Evolutionary conservation across 2,113 vertebrate genomes (phyloP), one percentile per base, ranked within the genome.

Genomic region (Calidris pygmaea): DNA sequence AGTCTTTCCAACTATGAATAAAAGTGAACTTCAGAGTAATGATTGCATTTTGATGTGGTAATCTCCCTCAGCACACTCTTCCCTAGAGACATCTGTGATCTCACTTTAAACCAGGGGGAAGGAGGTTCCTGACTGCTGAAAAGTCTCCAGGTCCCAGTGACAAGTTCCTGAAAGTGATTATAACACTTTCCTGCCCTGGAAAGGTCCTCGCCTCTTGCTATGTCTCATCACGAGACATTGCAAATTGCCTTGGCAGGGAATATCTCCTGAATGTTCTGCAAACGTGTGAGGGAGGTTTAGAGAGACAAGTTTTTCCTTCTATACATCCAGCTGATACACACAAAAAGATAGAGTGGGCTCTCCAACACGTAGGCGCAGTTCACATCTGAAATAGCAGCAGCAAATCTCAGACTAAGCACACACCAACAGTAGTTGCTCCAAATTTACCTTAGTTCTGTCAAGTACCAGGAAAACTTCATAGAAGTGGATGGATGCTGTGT

Each of bases 181-280:
- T 0, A 92, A 58, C 75, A 59, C 66, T 45, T 82, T 55, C 14
- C 3, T 21, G 32, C 50, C 41, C 32, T 53, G 30, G 20, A n/a
- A 34, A 67, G 5, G 6, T 43, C 53, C 73, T 41, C 10, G 0
- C n/a, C 37, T 90, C 73, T 87, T 12, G 2, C 70, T 47, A 21
- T 34, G 7, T 59, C 27, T 62, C 29, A 55, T 12, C 16, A 4
- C 0, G 0, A 71, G 35, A 73, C 6, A 26, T 48, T 59, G 32
- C 16, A 55, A 55, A 65, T 65, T 21, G 48, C 37, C n/a, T 59
- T 24, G 63, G n/a, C 39, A 71, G 63, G n/a, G 43, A 77, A 2
- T 14, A 53, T 37, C 34, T 80, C 74, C 56, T 0, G 0, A 32
- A 45, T 34, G 7, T 10, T 39, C 35, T 74, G 24, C 6, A 3